These are phyloP conservation scores for Syrmaticus mikado DNA, from an alignment of 2,113 vertebrate genomes.

Conservation along the genomic window DNA sequence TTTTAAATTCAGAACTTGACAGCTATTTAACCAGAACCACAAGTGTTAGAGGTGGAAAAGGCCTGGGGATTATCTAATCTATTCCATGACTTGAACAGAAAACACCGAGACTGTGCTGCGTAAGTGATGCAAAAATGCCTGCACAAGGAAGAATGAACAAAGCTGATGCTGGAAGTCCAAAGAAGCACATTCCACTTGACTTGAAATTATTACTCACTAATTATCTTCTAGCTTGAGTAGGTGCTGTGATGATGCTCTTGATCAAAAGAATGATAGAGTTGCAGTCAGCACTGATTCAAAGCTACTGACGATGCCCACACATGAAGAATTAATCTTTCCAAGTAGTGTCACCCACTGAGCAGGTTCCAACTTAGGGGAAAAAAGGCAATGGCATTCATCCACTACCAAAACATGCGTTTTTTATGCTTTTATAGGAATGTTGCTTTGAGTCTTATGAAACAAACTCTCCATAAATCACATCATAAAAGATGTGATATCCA, in stretches of 20 bases:
- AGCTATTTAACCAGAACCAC: slow-evolving; percentile 63
- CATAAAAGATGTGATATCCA: slow-evolving; percentile 50
- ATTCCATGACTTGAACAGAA: slow-evolving; percentile 12
- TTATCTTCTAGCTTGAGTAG: background rate
- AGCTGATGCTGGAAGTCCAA: background rate
- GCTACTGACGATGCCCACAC: slow-evolving; percentile 30
- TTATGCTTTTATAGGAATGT: slow-evolving; percentile 35
- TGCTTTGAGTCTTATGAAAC: slow-evolving; percentile 44
- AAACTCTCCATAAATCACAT: slow-evolving; percentile 65
- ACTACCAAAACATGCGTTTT: slow-evolving; percentile 2
- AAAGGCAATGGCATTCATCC: slow-evolving; percentile 6
- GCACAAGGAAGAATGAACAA: background rate
- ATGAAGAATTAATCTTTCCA: slow-evolving; percentile 36
- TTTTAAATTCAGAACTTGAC: slow-evolving; percentile 55
- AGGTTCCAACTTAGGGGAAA: background rate
- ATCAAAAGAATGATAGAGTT: background rate
- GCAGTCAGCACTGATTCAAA: background rate
- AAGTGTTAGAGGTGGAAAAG: slow-evolving; percentile 47
- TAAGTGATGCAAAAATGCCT: background rate
- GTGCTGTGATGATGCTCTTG: background rate
- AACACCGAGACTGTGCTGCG: background rate
- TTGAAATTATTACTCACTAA: background rate
- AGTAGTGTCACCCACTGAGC: background rate
- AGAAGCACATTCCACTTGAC: background rate
- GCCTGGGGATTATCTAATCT: slow-evolving; percentile 56